A percentile compares a stretch with the other conserved stretches of the same genome.
These are phyloP conservation scores for Melanchra persicariae DNA, from an alignment of 2,888 invertebrate genomes.

Conservation along the genomic window DNA sequence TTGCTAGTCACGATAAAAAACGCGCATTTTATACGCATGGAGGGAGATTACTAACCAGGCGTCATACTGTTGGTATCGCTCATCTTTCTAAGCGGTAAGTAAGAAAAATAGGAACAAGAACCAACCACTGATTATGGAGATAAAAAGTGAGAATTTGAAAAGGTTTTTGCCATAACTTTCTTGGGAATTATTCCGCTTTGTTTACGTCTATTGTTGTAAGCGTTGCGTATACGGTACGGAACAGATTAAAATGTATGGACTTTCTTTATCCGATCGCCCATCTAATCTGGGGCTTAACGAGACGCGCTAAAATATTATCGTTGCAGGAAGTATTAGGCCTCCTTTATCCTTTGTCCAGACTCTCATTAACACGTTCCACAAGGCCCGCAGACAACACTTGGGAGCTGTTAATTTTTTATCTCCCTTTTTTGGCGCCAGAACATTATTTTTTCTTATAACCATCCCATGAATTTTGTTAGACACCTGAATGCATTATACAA, in stretches of 20 bases:
- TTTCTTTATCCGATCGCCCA: conserved; percentile 68
- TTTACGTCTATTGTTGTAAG: conserved; percentile 72
- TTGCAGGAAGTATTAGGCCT: conserved; percentile 74
- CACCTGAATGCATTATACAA: conserved; percentile 87
- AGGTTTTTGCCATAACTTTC: conserved; percentile 72
- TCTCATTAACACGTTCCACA: conserved; percentile 71
- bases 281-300: conserved; percentile 72
- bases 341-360: conserved; percentile 68
- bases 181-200: conserved; percentile 72
- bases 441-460: conserved; percentile 70
- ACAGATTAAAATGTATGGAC: conserved; percentile 67
- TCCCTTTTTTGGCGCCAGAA: conserved; percentile 72
- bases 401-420: conserved; percentile 69
- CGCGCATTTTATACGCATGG: conserved; percentile 56
- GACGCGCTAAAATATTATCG: conserved; percentile 73
- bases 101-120: conserved; percentile 73
- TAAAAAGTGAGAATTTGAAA: conserved; percentile 73
- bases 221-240: conserved; percentile 70
- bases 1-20: conserved; percentile 59
- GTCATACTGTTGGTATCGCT: conserved; percentile 65
- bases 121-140: conserved; percentile 69
- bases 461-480: conserved; percentile 81
- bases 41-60: conserved; percentile 60
- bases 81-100: conserved; percentile 74
- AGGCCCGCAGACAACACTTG: conserved; percentile 56